Percentiles rank a stretch among this genome's conserved stretches.
Evolutionary conservation across 2,797 vertebrate species (phyloP).

Genomic region (Botia almorhae): DNA sequence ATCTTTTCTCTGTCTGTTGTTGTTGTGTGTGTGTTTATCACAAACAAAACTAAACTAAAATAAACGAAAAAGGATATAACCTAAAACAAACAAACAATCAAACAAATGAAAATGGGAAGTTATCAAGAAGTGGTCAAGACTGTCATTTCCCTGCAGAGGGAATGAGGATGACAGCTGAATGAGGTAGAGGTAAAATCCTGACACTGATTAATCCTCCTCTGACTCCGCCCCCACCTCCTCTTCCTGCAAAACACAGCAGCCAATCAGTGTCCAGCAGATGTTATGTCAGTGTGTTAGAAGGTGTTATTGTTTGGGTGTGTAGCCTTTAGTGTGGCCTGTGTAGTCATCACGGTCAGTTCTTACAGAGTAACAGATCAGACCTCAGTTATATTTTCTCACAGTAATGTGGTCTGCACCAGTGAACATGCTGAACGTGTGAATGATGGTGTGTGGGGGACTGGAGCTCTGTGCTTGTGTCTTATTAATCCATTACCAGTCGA

Average conservation of each 20-base stretch:
- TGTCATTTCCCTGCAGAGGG: slow-evolving; percentile 91
- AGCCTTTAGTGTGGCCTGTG: too few species aligned
- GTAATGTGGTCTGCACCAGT: slow-evolving; percentile 69
- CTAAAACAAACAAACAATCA: slow-evolving; percentile 46
- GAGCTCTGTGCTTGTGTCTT: slow-evolving; percentile 4
- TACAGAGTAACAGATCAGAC: slow-evolving; percentile 74
- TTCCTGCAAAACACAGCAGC: slow-evolving; percentile 80
- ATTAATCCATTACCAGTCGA: slow-evolving; percentile 38
- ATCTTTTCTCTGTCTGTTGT: too few species aligned
- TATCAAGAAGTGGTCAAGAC: slow-evolving; percentile 91
- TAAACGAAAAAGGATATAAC: slow-evolving; percentile 65
- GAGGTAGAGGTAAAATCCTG: slow-evolving; percentile 90
- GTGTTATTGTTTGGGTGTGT: too few species aligned
- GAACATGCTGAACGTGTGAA: slow-evolving; percentile 82
- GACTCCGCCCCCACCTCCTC: slow-evolving; percentile 84
- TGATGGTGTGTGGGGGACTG: slow-evolving; percentile 76
- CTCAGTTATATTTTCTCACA: slow-evolving; percentile 73
- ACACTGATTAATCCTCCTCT: slow-evolving; percentile 87
- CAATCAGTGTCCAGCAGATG: slow-evolving; percentile 27
- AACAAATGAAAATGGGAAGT: slow-evolving; percentile 81
- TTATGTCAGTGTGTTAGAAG: neutral
- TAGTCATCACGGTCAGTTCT: slow-evolving; percentile 52
- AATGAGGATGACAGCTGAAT: slow-evolving; percentile 86
- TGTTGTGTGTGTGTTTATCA: slow-evolving; percentile 74
- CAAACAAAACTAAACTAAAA: slow-evolving; percentile 64